Base-by-base conservation (phyloP, 2,797 vertebrate genomes). In the Paratrypauchen microcephalus region DNA sequence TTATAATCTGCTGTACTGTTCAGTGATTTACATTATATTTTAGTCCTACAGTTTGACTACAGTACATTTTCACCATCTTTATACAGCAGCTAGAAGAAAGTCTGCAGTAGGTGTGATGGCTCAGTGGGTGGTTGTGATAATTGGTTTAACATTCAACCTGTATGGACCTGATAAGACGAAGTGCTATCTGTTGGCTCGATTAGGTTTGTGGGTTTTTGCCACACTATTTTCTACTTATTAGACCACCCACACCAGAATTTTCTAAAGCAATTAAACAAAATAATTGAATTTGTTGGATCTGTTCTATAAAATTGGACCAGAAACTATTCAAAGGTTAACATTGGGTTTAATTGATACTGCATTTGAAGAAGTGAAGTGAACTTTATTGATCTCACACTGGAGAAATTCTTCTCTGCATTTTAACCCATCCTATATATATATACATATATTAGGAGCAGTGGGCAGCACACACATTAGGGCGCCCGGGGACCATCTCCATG, bases 91-190 rank as follows among this genome's bases (percentile, higher is more conserved):
- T 63, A 19, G 15, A 19, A 67, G 48, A 39, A 62, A 62, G 23
- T 39, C 7, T 39, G 65, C 26, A 26, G 59, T 74, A 2, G 32
- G 21, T 41, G 54, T 71, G 66, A 23, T 47, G 62, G 36, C 52
- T 47, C 45, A 36, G 54, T 68, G 8, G 24, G 59, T 68, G 64
- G 41, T 68, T 23, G 57, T 71, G 65, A 19, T 26, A 48, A 72
- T 70, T 62, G 13, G 21, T 78, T 76, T 52, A 70, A 79, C 50
- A 7, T 55, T 71, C 70, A 76, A 39, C 77, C 63, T 77, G 84
- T 64, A 55, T n/a, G 6, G 78, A 74, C 75, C 65, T 69, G 79
- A 81, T 45, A 56, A 74, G 70, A 80, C 84, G 71, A 73, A 70
- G 54, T 55, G 30, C 59, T 72, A 56, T 30, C 26, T 58, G 39